These are phyloP conservation scores for Odontamblyopus lacepedii DNA, from an alignment of 2,797 vertebrate genomes.

Conservation along the genomic window DNA sequence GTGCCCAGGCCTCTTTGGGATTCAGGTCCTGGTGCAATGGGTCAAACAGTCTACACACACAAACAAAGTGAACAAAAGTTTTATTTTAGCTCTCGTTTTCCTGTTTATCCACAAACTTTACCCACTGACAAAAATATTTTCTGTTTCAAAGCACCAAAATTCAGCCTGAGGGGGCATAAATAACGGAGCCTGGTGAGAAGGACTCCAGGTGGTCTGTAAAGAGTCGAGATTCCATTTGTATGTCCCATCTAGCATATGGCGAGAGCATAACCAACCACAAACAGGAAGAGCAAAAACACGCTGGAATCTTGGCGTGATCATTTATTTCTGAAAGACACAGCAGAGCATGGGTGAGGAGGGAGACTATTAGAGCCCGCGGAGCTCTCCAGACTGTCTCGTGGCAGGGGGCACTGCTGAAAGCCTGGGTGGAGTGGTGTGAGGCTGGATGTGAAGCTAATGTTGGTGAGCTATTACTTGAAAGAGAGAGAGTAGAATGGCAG, in stretches of 20 bases:
- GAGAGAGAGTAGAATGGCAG: no score
- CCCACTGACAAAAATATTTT: not conserved
- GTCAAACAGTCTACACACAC: conserved; percentile 75
- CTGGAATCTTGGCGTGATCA: not conserved
- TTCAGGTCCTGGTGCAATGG: conserved; percentile 88
- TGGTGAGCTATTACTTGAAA: not conserved
- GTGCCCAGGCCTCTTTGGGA: conserved; percentile 87
- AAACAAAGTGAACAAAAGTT: conserved; percentile 21
- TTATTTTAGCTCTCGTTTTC: conserved; percentile 44
- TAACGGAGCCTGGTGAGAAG: conserved; percentile 2
- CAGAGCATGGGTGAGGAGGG: not conserved
- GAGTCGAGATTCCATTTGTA: conserved; percentile 32
- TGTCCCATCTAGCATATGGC: conserved; percentile 15
- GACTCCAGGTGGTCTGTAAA: conserved; percentile 17
- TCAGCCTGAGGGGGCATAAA: conserved; percentile 9
- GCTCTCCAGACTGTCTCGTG: not conserved
- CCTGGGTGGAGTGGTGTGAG: not conserved
- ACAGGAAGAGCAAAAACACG: not conserved
- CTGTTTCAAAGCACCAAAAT: not conserved
- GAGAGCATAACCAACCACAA: conserved; percentile 1
- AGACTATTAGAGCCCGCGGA: no score
- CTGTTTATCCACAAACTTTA: conserved; percentile 21
- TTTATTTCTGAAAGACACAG: not conserved
- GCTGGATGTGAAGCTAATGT: not conserved
- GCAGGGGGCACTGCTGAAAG: not conserved